Percentiles rank a stretch among this genome's conserved stretches.
Conservation (phyloP, 2,113 vertebrate species). For the Python bivittatus region DNA sequence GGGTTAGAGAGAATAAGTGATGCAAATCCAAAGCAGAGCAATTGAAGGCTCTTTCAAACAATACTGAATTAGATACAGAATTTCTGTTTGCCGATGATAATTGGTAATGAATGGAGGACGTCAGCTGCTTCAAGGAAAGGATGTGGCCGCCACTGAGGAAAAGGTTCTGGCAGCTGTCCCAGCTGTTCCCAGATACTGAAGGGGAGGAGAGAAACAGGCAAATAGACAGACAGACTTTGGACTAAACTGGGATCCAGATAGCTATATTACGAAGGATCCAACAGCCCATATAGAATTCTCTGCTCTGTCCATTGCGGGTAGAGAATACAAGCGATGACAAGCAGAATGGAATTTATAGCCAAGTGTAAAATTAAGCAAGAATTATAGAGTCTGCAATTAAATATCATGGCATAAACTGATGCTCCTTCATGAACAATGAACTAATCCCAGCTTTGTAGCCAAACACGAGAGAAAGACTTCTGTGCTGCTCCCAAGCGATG, state of each 20-base stretch:
- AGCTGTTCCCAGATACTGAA: neutral
- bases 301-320: conserved; percentile 1
- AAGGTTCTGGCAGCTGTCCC: neutral
- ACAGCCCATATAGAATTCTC: neutral
- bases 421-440: neutral
- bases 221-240: neutral
- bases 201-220: neutral
- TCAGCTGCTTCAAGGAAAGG: conserved; percentile 33
- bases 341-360: neutral
- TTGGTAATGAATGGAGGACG: neutral
- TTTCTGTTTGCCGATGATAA: conserved; percentile 4
- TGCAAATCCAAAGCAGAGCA: neutral
- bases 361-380: no score
- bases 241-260: conserved; percentile 9
- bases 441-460: neutral
- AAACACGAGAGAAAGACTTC: neutral
- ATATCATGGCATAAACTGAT: neutral
- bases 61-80: neutral
- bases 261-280: neutral
- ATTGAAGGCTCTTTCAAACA: neutral
- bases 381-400: conserved; percentile 6
- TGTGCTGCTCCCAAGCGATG: neutral
- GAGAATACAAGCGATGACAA: conserved; percentile 5
- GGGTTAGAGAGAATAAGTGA: neutral
- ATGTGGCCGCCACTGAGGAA: neutral